Evolutionary conservation across 2,113 vertebrate species (phyloP), one percentile per base, ranked within the genome.

Genomic region (Talpa occidentalis): DNA sequence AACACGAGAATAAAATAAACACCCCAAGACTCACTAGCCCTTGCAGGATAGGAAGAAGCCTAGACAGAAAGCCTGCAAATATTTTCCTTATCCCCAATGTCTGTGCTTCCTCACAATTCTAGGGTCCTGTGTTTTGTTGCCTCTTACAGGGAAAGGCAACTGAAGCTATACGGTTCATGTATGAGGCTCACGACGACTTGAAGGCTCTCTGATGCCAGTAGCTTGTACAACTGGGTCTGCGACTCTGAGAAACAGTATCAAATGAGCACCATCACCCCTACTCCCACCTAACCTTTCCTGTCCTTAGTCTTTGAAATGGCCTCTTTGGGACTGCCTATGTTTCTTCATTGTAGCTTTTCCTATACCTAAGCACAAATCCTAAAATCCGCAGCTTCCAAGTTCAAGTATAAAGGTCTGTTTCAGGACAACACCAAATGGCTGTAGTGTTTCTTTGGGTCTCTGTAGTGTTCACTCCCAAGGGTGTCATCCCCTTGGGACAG

Each of bases 381-480:
- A 35, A 74, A 67, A 85, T 49, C 30, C n/a, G 84, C 37, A 73
- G 59, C 11, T 54, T 73, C 72, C 60, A 73, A 35, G 79, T 94
- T 96, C 94, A 91, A 93, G 92, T 93, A 91, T 10, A n/a, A 35
- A 66, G 72, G 78, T 77, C 30, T 32, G 54, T 47, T 67, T 81
- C 64, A 76, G 86, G 72, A 86, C 69, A 74, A 47, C 8, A 44
- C n/a, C 40, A 24, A 19, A 35, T 3, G 35, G 76, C 40, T n/a
- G n/a, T 54, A 96, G 93, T 96, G 96, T 94, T 80, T 83, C 49
- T 52, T 32, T 19, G 1, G 3, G 42, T 26, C 54, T 93, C 79
- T 94, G 93, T 96, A 96, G 95, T 95, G 95, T 96, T 56, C 89
- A 28, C 42, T 54, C n/a, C n/a, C n/a, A n/a, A n/a, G 40, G 17